Evolutionary conservation across 1,140 invertebrate genomes (phyloP), one percentile per base, ranked within the genome.

Genomic region (Micrasema longulum): DNA sequence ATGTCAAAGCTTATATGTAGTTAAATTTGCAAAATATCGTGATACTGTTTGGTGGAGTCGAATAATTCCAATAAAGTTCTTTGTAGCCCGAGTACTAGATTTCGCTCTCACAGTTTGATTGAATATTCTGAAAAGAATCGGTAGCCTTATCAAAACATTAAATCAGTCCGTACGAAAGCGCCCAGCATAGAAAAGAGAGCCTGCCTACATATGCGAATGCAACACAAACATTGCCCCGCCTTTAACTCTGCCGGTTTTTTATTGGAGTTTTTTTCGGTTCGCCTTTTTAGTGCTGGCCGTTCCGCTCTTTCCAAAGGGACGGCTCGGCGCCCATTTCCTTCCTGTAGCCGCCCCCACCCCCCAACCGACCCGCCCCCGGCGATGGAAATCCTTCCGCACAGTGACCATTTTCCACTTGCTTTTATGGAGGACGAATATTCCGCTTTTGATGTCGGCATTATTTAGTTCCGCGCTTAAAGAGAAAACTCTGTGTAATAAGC

Each of bases 361-460:
- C 10, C 48, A 22, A 9, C 23, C 52, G 23, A 26, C 52, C 52
- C 23, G n/a, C 50, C 50, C 55, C 20, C 35, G 26, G 53, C 35
- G 55, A 41, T 60, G 55, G 35, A 60, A 60, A 60, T 60, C 55
- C 55, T 60, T 43, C 55, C 55, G 35, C 55, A 38, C 55, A 38
- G 55, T 60, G 55, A 60, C 55, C 55, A 60, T 60, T 60, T 60
- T 60, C 55, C 55, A 60, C 55, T 60, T 60, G 55, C 55, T 60
- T 60, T 60, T 60, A 60, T 41, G 55, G 55, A 60, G 36, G 55
- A 60, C 16, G 55, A 60, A 38, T 60, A 60, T 60, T 60, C 35
- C 14, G 55, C 55, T 60, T 53, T 60, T 60, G 55, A 60, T 60
- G 55, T 60, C 36, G 55, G 14, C 55, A 38, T 36, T 60, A 41